A percentile compares a stretch with the other conserved stretches of the same genome.
Evolutionary conservation across 1,140 invertebrate species (phyloP).

Genomic region (Lepeophtheirus salmonis): DNA sequence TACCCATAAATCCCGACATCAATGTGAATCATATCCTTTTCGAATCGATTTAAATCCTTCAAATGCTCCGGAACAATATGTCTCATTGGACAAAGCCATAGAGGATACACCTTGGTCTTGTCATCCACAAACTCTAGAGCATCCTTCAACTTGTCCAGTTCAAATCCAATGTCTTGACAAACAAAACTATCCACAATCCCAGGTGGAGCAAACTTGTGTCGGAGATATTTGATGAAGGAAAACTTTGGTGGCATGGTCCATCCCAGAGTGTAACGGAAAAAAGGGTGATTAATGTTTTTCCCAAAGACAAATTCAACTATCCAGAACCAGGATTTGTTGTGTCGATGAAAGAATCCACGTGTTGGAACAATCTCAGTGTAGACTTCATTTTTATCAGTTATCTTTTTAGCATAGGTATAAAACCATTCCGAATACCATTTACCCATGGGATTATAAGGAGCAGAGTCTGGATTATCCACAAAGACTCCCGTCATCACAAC

Average conservation of each 20-base stretch:
- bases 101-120: conserved; percentile 46
- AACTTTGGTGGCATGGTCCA: conserved; percentile 67
- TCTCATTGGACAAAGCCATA: conserved; percentile 65
- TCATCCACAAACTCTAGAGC: conserved; percentile 46
- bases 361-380: conserved; percentile 50
- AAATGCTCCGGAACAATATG: conserved; percentile 45
- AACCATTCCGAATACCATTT: conserved; percentile 66
- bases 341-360: conserved; percentile 59
- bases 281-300: conserved; percentile 50
- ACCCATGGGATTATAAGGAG: conserved; percentile 46
- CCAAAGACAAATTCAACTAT: conserved; percentile 51
- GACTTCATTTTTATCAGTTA: background rate
- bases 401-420: conserved; percentile 47
- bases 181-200: conserved; percentile 57
- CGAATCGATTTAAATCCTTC: conserved; percentile 34
- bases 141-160: conserved; percentile 39
- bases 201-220: conserved; percentile 45
- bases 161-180: conserved; percentile 59
- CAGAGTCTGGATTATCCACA: conserved; percentile 32
- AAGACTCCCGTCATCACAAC: conserved; percentile 57
- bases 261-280: conserved; percentile 52
- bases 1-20: conserved; percentile 24
- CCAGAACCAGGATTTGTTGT: conserved; percentile 61
- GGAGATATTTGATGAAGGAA: conserved; percentile 57
- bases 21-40: conserved; percentile 44